Conservation (phyloP, 2,888 invertebrate genomes). For the Aspidiotus rigidus region DNA sequence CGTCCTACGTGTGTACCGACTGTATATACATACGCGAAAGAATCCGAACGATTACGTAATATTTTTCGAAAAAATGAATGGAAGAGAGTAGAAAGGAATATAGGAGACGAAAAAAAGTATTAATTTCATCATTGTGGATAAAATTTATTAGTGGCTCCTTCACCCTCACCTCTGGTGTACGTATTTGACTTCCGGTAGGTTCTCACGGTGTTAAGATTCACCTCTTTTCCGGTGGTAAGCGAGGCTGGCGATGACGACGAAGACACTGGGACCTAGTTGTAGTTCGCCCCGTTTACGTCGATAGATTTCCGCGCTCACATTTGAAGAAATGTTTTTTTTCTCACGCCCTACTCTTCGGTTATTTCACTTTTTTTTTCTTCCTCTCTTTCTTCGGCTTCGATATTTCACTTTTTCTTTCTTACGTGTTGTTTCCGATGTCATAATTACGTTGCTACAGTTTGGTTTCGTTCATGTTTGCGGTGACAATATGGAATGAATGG, state of each 20-base stretch:
- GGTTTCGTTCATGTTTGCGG: neutral
- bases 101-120: slow-evolving; percentile 16
- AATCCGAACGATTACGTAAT: neutral
- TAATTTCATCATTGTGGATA: slow-evolving; percentile 28
- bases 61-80: neutral
- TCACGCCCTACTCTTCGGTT: slow-evolving; percentile 26
- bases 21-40: neutral
- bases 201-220: slow-evolving; percentile 33
- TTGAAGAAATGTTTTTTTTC: slow-evolving; percentile 17
- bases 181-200: slow-evolving; percentile 27
- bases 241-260: neutral
- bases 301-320: slow-evolving; percentile 14
- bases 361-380: neutral
- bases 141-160: slow-evolving; percentile 30
- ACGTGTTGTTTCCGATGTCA: too few relatives aligned
- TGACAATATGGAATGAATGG: neutral
- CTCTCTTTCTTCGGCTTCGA: neutral
- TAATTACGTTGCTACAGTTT: too few relatives aligned
- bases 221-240: slow-evolving; percentile 29
- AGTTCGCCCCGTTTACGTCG: too few relatives aligned
- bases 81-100: neutral
- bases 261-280: slow-evolving; percentile 2
- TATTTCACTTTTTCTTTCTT: neutral
- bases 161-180: slow-evolving; percentile 28
- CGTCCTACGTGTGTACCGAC: too few relatives aligned